Evolutionary conservation across 2,888 invertebrate genomes (phyloP), one percentile per base, ranked within the genome.

Genomic region (Troides aeacus): DNA sequence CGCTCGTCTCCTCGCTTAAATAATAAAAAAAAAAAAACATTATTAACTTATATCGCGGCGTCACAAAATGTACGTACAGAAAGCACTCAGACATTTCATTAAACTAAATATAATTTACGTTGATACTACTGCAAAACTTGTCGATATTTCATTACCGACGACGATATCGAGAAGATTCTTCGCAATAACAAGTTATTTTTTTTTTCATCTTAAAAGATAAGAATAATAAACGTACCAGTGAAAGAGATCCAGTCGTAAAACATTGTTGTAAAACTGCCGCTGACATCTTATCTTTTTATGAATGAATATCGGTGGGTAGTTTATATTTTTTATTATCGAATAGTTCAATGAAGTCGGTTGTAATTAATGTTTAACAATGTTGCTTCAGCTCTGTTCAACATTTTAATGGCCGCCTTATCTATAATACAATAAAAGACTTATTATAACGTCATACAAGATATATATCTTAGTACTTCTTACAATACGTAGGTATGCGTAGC

Each of bases 101-200:
- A 15, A 15, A 1, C 10, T 63, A 68, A 50, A 46, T 68, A 59
- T 63, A 46, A 63, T 68, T 63, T 62, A 18, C 63, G 59, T 68
- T 68, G 30, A 58, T 68, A 46, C 68, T 63, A 63, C 58, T 68
- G 63, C 59, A 63, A 68, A 68, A 50, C 62, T 63, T 62, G 39
- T 59, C 59, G 36, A 30, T 21, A 8, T 12, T 12, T 59, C 57
- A 57, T 62, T 63, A 68, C 7, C 6, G 58, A 59, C 59, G n/a
- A 17, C n/a, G 8, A 36, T 36, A 39, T 50, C 53, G 39, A 46
- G 18, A 62, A 42, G 5, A 56, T 17, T 39, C 46, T 39, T 61
- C 36, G 17, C 18, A 24, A 58, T 39, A 58, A 21, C 56, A 15
- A 59, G 59, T 60, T 60, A 60, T 66, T 61, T 15, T 53, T 17